Percentiles rank a stretch among this genome's conserved stretches.
These are phyloP conservation scores for Pteruthius melanotis DNA, from an alignment of 2,113 vertebrate genomes.

Conservation along the genomic window DNA sequence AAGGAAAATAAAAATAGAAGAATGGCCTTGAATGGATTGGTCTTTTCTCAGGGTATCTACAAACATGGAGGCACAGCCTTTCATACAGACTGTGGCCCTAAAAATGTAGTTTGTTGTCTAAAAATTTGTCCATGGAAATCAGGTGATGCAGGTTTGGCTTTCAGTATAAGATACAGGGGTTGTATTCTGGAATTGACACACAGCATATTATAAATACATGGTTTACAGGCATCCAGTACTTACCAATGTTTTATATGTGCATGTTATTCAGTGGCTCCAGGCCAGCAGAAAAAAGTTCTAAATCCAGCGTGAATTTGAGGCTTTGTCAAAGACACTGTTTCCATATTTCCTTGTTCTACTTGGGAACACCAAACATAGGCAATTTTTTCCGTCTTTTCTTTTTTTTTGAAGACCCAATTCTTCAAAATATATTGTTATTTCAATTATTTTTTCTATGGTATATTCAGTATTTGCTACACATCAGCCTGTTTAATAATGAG, in stretches of 20 bases:
- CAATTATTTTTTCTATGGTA: background rate
- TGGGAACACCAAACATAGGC: background rate
- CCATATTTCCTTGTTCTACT: background rate
- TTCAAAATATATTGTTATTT: background rate
- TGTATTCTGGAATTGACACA: background rate
- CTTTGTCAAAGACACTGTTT: background rate
- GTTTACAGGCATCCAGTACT: background rate
- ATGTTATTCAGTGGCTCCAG: background rate
- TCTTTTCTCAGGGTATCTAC: background rate
- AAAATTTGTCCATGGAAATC: background rate
- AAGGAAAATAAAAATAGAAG: background rate
- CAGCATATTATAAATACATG: background rate
- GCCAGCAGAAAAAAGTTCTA: background rate
- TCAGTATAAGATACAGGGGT: background rate
- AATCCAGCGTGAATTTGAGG: background rate
- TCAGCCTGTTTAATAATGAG: background rate
- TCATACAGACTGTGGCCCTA: background rate
- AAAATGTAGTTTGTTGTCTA: background rate
- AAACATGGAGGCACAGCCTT: background rate
- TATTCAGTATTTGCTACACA: background rate
- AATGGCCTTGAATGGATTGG: background rate
- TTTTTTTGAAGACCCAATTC: background rate
- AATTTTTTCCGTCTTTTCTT: background rate
- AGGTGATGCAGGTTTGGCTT: background rate
- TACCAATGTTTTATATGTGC: background rate